phyloP scores from a whole-genome alignment of 2,797 vertebrate species.

The Tolypeutes matacus region DNA sequence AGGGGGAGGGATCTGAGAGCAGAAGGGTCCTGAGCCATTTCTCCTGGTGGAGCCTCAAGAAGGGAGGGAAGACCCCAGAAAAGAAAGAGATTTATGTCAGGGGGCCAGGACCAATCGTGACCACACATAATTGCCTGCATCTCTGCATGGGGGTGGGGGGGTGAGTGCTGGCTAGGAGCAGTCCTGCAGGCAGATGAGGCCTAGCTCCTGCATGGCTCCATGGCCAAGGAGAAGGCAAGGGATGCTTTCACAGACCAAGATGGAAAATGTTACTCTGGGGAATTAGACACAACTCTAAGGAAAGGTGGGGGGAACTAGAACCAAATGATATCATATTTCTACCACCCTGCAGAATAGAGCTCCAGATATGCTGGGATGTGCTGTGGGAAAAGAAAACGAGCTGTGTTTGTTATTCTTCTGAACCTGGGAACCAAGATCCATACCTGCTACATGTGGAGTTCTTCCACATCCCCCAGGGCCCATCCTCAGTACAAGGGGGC shows the following conservation, averaged over 20 bases:
- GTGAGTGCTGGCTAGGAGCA: not conserved
- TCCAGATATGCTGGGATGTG: no score
- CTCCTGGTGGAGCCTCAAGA: no score
- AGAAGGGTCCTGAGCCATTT: not conserved
- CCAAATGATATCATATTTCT: not conserved
- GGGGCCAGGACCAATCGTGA: no score
- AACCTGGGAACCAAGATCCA: not conserved
- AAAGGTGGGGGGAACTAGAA: not conserved
- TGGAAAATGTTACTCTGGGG: not conserved
- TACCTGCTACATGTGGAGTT: no score
- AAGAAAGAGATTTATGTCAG: not conserved
- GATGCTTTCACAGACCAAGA: not conserved
- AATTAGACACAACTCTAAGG: no score
- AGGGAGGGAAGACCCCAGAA: not conserved
- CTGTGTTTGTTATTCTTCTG: not conserved
- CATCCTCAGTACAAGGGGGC: not conserved
- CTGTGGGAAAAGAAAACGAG: not conserved
- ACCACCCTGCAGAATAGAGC: not conserved
- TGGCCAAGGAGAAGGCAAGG: rapidly evolving
- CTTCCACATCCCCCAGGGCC: not conserved
- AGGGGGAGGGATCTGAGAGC: not conserved
- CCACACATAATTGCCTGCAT: not conserved
- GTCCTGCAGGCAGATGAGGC: not conserved
- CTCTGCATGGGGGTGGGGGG: not conserved
- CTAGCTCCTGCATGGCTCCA: not conserved